Percentiles rank a stretch among this genome's conserved stretches.
Evolutionary conservation across 2,888 invertebrate species (phyloP).

Genomic region (Yponomeuta cagnagella): DNA sequence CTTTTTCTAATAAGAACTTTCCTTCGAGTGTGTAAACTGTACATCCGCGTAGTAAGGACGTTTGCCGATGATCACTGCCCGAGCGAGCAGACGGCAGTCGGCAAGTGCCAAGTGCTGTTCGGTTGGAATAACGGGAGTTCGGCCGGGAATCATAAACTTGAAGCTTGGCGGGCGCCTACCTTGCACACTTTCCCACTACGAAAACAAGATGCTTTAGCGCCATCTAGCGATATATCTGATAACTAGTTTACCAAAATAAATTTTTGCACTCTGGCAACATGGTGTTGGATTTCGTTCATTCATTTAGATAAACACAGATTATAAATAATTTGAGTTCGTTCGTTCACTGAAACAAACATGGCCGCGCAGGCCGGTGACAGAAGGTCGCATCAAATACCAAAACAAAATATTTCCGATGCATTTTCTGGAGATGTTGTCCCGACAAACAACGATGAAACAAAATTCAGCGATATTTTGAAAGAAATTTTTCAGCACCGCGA

Average conservation of each 20-base stretch:
- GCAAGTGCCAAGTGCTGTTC: slow-evolving; percentile 46
- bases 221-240: slow-evolving; percentile 36
- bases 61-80: slow-evolving; percentile 73
- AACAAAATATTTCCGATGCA: slow-evolving; percentile 26
- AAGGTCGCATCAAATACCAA: slow-evolving; percentile 31
- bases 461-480: neutral
- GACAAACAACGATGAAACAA: neutral
- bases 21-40: slow-evolving; percentile 56
- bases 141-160: slow-evolving; percentile 56
- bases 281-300: neutral
- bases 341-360: slow-evolving; percentile 46
- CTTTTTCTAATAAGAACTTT: slow-evolving; percentile 43
- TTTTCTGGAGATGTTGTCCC: neutral
- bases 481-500: neutral
- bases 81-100: slow-evolving; percentile 55
- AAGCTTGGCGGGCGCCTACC: slow-evolving; percentile 37
- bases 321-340: neutral
- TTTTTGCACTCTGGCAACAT: neutral
- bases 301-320: neutral
- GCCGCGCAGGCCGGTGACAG: slow-evolving; percentile 61
- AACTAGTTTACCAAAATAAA: neutral
- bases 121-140: slow-evolving; percentile 69
- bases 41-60: slow-evolving; percentile 71
- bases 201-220: slow-evolving; percentile 32
- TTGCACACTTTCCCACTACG: slow-evolving; percentile 1